These are phyloP conservation scores for Hippasteria phrygiana DNA, from an alignment of 53 echinoderm and acorn worm genomes.

Conservation along the genomic window DNA sequence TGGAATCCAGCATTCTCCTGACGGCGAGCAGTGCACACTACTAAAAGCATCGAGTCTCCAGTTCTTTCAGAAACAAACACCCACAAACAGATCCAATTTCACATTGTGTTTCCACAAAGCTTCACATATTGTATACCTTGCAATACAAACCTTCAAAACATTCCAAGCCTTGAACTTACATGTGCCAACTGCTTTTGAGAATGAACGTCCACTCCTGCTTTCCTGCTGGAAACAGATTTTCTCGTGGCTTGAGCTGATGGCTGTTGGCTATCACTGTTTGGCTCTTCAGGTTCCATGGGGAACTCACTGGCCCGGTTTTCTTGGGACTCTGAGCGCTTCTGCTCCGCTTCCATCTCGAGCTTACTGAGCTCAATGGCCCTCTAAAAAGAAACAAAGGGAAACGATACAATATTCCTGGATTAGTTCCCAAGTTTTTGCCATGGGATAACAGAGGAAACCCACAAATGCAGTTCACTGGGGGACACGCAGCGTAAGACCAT, in stretches of 20 bases:
- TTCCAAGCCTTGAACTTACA: neutral
- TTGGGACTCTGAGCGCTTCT: neutral
- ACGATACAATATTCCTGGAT: neutral
- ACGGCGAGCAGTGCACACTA: too few species aligned
- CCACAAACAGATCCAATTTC: too few species aligned
- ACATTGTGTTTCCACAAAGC: too few species aligned
- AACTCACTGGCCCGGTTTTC: neutral
- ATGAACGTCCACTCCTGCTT: neutral
- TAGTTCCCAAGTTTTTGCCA: neutral
- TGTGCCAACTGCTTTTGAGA: neutral
- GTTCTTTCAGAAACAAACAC: too few species aligned
- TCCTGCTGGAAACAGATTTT: neutral
- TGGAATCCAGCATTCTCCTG: too few species aligned
- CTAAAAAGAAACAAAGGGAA: neutral
- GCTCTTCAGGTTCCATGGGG: conserved; percentile 21
- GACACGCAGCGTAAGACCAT: too few species aligned
- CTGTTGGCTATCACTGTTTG: neutral
- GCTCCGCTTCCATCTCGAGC: conserved; percentile 41
- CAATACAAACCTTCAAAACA: neutral
- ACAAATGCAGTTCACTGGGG: neutral
- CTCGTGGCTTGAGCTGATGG: neutral
- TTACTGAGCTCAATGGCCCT: conserved; percentile 52
- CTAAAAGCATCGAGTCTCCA: too few species aligned
- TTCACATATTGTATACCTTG: too few species aligned
- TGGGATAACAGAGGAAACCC: neutral